Base-by-base conservation (phyloP, 1,140 invertebrate genomes). In the Pinna nobilis region DNA sequence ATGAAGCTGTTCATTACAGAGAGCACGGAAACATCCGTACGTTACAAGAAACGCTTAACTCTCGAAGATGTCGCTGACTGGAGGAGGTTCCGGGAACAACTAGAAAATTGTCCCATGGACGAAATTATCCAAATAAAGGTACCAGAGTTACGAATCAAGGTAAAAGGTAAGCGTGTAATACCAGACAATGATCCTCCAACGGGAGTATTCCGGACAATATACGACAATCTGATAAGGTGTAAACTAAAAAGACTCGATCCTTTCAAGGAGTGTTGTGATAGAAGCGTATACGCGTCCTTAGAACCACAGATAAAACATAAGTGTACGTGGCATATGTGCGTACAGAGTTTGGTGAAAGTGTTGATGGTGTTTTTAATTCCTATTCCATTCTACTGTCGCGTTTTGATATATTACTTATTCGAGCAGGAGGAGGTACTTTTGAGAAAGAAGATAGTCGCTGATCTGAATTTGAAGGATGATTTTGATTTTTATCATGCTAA, bases 81-180 rank as follows among this genome's bases (percentile, higher is more conserved):
- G 84, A 68, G 47, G 47, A 65, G 69, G 28, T 85, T 87, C 53
- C 50, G 77, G 25, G 77, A 84, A 25, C 68, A 63, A 9, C n/a
- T 86, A 6, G 77, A 79, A 13, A 61, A 37, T 2, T 60, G 83
- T 37, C 85, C 85, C 0, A 60, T 55, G 41, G 83, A 87, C 59
- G 75, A 82, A 74, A 81, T 84, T 11, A 55, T 83, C 25, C 77
- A 81, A n/a, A 70, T 87, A 2, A 77, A 82, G 69, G 76, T 87
- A 33, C 70, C 67, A 9, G 83, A 87, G 49, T 59, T 87, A 13
- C 63, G 78, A 57, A 77, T 87, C 11, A 82, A 84, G 74, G 84
- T 87, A 23, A 85, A 87, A 73, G 84, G 84, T 15, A 87, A 87
- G 50, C 59, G 84, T 37, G 82, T 87, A 5, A 82, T 87, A 25